Evolutionary conservation across 2,888 invertebrate species (phyloP).

Genomic region (Epinotia nisella): DNA sequence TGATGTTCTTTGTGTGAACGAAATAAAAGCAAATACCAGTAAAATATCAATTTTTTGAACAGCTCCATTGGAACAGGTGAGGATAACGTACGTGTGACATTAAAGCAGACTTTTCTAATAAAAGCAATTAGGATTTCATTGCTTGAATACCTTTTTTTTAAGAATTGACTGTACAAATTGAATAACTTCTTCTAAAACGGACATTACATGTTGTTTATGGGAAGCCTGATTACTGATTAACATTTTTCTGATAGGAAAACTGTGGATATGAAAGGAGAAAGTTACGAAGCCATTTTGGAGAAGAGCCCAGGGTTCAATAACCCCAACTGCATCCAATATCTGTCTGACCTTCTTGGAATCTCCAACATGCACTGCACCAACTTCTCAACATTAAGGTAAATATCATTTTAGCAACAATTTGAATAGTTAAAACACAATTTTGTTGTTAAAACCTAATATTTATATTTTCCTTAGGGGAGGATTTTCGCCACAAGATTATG

Average conservation of each 20-base stretch:
- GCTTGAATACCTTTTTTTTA: constrained; percentile 61
- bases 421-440: not conserved
- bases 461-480: constrained; percentile 83
- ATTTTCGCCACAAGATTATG: constrained; percentile 92
- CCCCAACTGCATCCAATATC: constrained; percentile 93
- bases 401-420: constrained; percentile 20
- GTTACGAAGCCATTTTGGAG: constrained; percentile 92
- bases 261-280: constrained; percentile 91
- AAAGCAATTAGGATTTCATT: constrained; percentile 63
- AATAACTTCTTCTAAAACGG: constrained; percentile 63
- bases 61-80: constrained; percentile 83
- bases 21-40: constrained; percentile 73
- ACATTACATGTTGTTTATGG: constrained; percentile 54
- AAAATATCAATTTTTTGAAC: constrained; percentile 83
- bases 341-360: constrained; percentile 90
- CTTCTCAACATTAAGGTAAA: constrained; percentile 88
- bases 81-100: constrained; percentile 80
- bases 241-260: constrained; percentile 86
- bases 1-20: constrained; percentile 81
- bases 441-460: not conserved
- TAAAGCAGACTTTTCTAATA: constrained; percentile 61
- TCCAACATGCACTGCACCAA: constrained; percentile 88
- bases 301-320: constrained; percentile 94
- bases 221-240: constrained; percentile 53
- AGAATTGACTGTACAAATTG: constrained; percentile 59